Evolutionary conservation across 2,888 invertebrate species (phyloP).

Genomic region (Papilio protenor): DNA sequence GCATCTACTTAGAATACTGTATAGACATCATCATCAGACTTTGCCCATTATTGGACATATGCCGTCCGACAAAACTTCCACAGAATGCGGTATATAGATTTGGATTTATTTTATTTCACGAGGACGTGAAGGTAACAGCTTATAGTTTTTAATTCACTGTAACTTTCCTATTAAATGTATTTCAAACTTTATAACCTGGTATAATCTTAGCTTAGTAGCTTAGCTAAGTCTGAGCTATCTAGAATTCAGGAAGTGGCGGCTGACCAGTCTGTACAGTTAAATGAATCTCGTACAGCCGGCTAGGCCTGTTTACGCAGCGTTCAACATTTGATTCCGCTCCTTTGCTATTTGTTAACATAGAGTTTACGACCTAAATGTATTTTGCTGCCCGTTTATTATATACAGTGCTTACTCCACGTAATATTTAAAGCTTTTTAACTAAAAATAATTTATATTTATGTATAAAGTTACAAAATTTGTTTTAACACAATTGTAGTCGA

Average conservation of each 20-base stretch:
- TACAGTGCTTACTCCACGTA: background rate
- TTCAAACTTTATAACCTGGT: constrained; percentile 19
- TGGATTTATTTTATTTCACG: too few relatives aligned
- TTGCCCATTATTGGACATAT: too few relatives aligned
- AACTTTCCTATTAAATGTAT: background rate
- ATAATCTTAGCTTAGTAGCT: background rate
- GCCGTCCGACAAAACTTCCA: too few relatives aligned
- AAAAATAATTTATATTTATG: too few relatives aligned
- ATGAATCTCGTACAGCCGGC: constrained; percentile 46
- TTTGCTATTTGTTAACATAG: constrained; percentile 15
- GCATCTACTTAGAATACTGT: too few relatives aligned
- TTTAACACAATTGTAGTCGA: too few relatives aligned
- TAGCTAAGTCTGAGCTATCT: constrained; percentile 27
- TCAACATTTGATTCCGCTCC: constrained; percentile 32
- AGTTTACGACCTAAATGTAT: constrained; percentile 5
- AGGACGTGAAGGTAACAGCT: too few relatives aligned
- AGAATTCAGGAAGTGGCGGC: constrained; percentile 44
- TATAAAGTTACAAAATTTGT: too few relatives aligned
- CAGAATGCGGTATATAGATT: too few relatives aligned
- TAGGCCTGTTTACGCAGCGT: constrained; percentile 38
- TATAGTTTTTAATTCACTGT: background rate
- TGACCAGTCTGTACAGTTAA: constrained; percentile 48
- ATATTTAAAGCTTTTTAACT: background rate
- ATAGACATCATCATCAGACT: too few relatives aligned
- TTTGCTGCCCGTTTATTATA: background rate